phyloP scores from a whole-genome alignment of 2,113 vertebrate genomes.

The Rallus limicola region DNA sequence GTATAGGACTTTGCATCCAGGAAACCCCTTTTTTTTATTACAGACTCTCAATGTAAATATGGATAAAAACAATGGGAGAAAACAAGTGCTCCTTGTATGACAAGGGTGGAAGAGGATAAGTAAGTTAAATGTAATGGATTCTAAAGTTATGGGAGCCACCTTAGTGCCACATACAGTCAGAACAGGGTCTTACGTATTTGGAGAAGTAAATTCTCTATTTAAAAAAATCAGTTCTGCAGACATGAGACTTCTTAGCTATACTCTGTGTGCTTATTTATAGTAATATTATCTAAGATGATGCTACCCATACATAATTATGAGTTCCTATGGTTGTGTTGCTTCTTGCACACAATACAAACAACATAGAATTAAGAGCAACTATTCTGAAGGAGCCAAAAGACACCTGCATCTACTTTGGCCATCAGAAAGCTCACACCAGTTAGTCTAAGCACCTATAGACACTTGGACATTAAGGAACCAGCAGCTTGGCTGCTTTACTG shows the following conservation, averaged over 20 bases:
- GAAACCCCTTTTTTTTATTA: neutral
- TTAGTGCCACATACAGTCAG: neutral
- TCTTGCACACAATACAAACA: neutral
- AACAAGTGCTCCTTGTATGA: neutral
- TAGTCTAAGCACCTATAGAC: neutral
- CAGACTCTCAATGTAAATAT: neutral
- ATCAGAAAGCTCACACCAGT: neutral
- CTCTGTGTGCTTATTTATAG: neutral
- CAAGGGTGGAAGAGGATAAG: neutral
- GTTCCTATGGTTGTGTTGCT: neutral
- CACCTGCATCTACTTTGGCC: neutral
- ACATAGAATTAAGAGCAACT: neutral
- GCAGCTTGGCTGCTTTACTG: neutral
- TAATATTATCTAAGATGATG: neutral
- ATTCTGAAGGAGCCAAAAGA: neutral
- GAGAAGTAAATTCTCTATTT: neutral
- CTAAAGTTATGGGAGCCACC: neutral
- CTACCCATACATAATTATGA: neutral
- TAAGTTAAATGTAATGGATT: neutral
- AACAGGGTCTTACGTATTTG: neutral
- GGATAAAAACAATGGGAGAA: neutral
- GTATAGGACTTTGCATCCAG: neutral
- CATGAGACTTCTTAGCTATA: neutral
- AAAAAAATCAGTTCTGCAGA: neutral
- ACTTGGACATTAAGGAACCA: neutral